A percentile compares a stretch with the other conserved stretches of the same genome.
Conservation (phyloP, 2,888 invertebrate genomes). For the Leptodirus hochenwartii region DNA sequence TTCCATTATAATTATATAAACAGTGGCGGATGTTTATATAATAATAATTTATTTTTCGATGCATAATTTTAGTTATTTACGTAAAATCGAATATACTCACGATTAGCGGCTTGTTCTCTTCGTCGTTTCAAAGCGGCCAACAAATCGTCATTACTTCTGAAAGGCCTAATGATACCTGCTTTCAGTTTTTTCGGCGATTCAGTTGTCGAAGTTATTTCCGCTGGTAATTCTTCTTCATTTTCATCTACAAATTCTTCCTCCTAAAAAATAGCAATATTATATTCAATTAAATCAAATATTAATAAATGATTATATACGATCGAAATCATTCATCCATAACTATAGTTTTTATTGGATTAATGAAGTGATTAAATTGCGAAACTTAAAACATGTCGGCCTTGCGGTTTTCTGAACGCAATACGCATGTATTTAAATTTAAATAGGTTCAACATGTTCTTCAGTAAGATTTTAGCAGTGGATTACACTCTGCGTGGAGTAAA, state of each 20-base stretch:
- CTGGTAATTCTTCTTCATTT: slow-evolving; percentile 32
- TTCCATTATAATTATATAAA: no score
- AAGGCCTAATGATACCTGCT: slow-evolving; percentile 49
- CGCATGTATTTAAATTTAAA: no score
- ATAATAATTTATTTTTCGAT: slow-evolving; percentile 4
- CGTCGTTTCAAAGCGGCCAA: slow-evolving; percentile 53
- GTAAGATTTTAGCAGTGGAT: no score
- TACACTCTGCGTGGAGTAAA: no score
- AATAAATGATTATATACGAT: not conserved
- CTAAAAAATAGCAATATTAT: slow-evolving; percentile 3
- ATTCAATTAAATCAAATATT: slow-evolving; percentile 1
- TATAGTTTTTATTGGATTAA: not conserved
- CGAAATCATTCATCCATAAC: not conserved
- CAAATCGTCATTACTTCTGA: slow-evolving; percentile 62
- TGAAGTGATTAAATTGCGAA: no score
- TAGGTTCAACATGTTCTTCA: no score
- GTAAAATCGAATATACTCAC: slow-evolving; percentile 21
- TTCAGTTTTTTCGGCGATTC: slow-evolving; percentile 48
- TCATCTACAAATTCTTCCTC: slow-evolving; percentile 22
- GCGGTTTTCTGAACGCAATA: no score
- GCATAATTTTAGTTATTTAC: slow-evolving; percentile 3
- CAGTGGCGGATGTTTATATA: no score
- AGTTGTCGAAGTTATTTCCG: slow-evolving; percentile 45
- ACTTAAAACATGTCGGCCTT: no score
- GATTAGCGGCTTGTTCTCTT: slow-evolving; percentile 37